Base-by-base conservation (phyloP, 2,797 vertebrate species). In the Acrocephalus scirpaceus region DNA sequence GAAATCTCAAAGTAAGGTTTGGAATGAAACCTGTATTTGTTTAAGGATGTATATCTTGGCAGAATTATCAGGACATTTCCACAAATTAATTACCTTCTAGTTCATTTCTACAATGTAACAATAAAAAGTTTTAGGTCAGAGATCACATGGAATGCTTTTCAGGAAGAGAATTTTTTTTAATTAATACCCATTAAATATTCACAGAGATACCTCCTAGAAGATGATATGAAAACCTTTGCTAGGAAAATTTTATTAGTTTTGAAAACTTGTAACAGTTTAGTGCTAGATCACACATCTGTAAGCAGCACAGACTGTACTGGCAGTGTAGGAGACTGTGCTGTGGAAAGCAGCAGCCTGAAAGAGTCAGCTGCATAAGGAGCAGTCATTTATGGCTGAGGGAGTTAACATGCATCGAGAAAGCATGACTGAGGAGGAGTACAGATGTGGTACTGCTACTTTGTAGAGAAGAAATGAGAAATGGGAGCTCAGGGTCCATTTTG, bases 21-120 rank as follows among this genome's bases (percentile, higher is more conserved):
- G 86, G 42, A 93, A 69, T 80, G 47, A 67, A 94, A 93, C 69
- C 51, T 91, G 22, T 92, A 18, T 88, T 96, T 95, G 44, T 91
- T 89, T 92, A 90, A 93, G 54, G 61, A 75, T 86, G 22, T 96
- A 25, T 83, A 58, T 86, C 75, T 92, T 95, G 75, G 75, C 72
- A 85, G 40, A 7, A n/a, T 71, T 69, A 77, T 15, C 15, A 36
- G 70, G 34, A 71, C 16, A 57, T 84, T 93, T 62, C 53, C 22
- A 62, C 57, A 86, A 34, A 61, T 77, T 48, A n/a, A 47, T 54
- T 80, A 25, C 50, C 88, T 94, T 78, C 61, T 72, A 72, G 13
- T 40, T 91, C 9, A 75, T 91, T 89, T 87, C 44, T 79, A 51
- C 16, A 48, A 26, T 5, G n/a, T 32, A 77, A 77, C 34, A 80